These are phyloP conservation scores for Meganola albula DNA, from an alignment of 2,888 invertebrate genomes.

Conservation along the genomic window DNA sequence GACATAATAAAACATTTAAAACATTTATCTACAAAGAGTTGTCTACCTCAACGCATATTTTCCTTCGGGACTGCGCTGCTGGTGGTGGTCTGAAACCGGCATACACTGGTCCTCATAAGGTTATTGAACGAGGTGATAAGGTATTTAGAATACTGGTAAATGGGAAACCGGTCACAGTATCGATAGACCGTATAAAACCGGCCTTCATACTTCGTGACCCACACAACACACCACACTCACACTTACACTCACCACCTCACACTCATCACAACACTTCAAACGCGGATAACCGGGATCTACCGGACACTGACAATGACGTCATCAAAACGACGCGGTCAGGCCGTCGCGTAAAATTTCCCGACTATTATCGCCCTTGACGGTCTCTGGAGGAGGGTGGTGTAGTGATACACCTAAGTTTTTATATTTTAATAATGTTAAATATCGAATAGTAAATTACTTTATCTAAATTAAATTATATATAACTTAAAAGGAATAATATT, in stretches of 20 bases:
- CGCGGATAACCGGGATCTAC: too few species aligned
- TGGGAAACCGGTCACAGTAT: neutral
- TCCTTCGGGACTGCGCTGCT: constrained; percentile 23
- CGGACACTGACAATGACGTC: too few species aligned
- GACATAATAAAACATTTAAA: constrained; percentile 14
- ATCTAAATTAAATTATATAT: too few species aligned
- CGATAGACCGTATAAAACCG: constrained; percentile 6
- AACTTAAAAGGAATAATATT: too few species aligned
- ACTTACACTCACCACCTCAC: too few species aligned
- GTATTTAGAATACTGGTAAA: constrained; percentile 19
- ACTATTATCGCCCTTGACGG: constrained; percentile 5
- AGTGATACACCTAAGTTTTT: too few species aligned
- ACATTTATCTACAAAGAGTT: constrained; percentile 29
- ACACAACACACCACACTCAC: too few species aligned
- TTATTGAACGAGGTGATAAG: constrained; percentile 21
- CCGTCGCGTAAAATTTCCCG: neutral
- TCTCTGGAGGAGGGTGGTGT: constrained; percentile 9
- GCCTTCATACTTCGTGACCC: constrained; percentile 1
- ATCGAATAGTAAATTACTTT: too few species aligned
- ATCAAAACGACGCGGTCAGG: constrained; percentile 6
- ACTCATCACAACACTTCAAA: too few species aligned
- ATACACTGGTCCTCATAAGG: constrained; percentile 28
- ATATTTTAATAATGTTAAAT: too few species aligned
- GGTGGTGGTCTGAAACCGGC: constrained; percentile 25
- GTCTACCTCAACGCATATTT: constrained; percentile 18